Evolutionary conservation across 1,140 invertebrate genomes (phyloP).

Genomic region (Trypoxylus dichotomus): DNA sequence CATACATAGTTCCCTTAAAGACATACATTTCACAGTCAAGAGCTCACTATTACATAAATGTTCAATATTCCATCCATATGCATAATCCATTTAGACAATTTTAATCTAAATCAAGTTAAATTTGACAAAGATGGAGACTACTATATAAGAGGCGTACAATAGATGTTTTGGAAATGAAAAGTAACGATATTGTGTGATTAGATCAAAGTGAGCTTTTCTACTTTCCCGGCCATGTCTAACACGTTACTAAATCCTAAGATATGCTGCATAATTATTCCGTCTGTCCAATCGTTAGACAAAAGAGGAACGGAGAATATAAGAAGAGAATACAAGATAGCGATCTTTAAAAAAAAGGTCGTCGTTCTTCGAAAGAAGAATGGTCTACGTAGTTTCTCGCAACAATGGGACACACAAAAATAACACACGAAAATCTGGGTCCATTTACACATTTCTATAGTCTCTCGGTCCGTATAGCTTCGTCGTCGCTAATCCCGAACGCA

Average conservation of each 20-base stretch:
- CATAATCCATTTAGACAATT: too few species aligned
- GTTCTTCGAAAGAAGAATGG: slow-evolving; percentile 1
- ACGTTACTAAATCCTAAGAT: not conserved
- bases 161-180: too few species aligned
- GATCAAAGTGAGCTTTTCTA: too few species aligned
- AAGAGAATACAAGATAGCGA: slow-evolving; percentile 22
- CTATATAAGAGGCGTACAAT: too few species aligned
- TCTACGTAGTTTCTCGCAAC: slow-evolving; percentile 19
- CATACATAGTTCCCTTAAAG: too few species aligned
- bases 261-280: not conserved
- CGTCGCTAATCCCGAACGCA: slow-evolving; percentile 16
- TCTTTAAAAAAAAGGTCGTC: slow-evolving; percentile 19
- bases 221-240: not conserved
- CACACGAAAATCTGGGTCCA: slow-evolving; percentile 22
- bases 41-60: too few species aligned
- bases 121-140: too few species aligned
- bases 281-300: not conserved
- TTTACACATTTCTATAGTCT: slow-evolving; percentile 30
- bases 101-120: too few species aligned
- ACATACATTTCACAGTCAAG: too few species aligned
- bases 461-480: slow-evolving; percentile 5
- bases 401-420: slow-evolving; percentile 27
- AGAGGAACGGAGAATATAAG: slow-evolving; percentile 10
- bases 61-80: too few species aligned
- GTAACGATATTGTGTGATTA: too few species aligned